phyloP scores from a whole-genome alignment of 2,888 invertebrate species.

The Drosophila helvetica region DNA sequence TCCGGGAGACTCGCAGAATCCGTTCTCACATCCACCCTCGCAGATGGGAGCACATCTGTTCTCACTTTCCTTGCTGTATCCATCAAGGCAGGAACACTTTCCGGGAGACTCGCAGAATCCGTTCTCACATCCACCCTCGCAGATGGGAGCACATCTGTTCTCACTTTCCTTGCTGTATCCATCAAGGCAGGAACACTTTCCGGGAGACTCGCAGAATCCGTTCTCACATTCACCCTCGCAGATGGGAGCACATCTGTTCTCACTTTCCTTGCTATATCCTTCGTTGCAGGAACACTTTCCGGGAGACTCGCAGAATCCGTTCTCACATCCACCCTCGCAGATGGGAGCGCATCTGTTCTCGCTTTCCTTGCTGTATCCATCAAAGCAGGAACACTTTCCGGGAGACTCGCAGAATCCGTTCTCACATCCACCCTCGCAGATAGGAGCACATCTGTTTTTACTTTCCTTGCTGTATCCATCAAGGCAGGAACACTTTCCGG shows the following conservation, averaged over 20 bases:
- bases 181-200: conserved; percentile 26
- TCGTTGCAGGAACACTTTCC: conserved; percentile 30
- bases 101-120: conserved; percentile 35
- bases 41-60: conserved; percentile 31
- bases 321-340: conserved; percentile 6
- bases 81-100: conserved; percentile 24
- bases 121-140: conserved; percentile 22
- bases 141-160: conserved; percentile 22
- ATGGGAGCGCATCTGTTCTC: conserved; percentile 2
- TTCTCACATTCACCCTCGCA: conserved; percentile 22
- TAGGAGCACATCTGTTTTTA: not conserved
- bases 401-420: conserved; percentile 13
- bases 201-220: conserved; percentile 36
- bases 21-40: conserved; percentile 25
- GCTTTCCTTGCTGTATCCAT: not conserved
- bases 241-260: conserved; percentile 13
- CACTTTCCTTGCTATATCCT: not conserved
- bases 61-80: not conserved
- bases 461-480: not conserved
- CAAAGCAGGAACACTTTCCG: conserved; percentile 9
- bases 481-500: conserved; percentile 31
- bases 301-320: conserved; percentile 23
- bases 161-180: conserved; percentile 14
- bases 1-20: conserved; percentile 21
- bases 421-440: not conserved